Evolutionary conservation across 2,113 vertebrate genomes (phyloP).

Genomic region (Dermatemys mawii): DNA sequence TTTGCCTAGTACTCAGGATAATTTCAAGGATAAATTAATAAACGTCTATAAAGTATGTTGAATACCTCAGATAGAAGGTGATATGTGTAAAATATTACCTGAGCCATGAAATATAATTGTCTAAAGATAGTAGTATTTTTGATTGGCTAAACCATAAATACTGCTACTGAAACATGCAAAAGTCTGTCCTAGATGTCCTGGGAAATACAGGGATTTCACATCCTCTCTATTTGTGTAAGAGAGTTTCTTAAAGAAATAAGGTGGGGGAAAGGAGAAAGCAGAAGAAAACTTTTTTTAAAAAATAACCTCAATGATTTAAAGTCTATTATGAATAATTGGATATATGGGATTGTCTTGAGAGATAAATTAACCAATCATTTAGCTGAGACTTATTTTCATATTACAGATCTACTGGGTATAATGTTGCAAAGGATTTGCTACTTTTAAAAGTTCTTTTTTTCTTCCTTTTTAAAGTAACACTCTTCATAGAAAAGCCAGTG

Average conservation of each 20-base stretch:
- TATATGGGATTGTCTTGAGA: neutral
- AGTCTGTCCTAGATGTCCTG: neutral
- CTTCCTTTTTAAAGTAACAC: neutral
- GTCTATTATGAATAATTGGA: neutral
- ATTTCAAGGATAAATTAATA: neutral
- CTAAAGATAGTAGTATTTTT: conserved; percentile 1
- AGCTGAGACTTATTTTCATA: neutral
- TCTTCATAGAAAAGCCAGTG: no score
- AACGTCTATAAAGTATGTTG: neutral
- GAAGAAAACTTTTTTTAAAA: neutral
- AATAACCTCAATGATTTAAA: neutral
- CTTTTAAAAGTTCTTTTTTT: neutral
- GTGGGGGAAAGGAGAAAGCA: neutral
- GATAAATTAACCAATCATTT: neutral
- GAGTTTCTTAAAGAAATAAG: neutral
- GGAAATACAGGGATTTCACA: conserved; percentile 3
- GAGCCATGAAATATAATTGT: conserved; percentile 1
- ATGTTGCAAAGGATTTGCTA: neutral
- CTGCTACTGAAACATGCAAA: neutral
- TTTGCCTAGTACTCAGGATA: neutral
- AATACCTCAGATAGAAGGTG: neutral
- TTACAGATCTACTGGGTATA: rapidly evolving
- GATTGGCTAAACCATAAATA: neutral
- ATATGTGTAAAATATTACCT: conserved; percentile 6
- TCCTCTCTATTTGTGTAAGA: conserved; percentile 9